Evolutionary conservation across 2,888 invertebrate species (phyloP), one percentile per base, ranked within the genome.

Genomic region (Apodemia zela): DNA sequence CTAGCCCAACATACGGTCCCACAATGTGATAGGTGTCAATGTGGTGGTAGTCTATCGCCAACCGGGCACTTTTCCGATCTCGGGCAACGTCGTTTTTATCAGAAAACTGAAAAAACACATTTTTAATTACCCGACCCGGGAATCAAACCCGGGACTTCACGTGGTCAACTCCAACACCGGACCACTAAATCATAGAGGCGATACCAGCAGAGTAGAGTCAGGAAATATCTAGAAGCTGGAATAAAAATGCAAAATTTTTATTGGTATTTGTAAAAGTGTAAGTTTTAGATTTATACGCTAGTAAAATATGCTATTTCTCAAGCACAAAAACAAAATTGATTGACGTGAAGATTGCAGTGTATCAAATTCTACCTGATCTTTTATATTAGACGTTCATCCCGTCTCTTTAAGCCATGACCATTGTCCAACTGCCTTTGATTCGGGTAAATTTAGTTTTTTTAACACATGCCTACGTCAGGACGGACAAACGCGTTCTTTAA

Each of bases 371-470:
- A 90, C 89, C 89, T 89, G 89, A 81, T 80, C 78, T 77, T 77
- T 84, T 78, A 79, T 78, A 82, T 79, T 78, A 83, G 77, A 80
- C 78, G 78, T 75, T 76, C 76, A 81, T 81, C 81, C 78, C 78
- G 45, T 45, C 45, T 45, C 84, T 79, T 54, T 18, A 18, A 49
- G 54, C 54, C 54, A 54, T 89, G 90, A 91, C 90, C 90, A 89
- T 91, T 91, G 90, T 91, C 91, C 91, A 85, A 89, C 74, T 66
- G 75, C 87, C 82, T 90, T 90, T 87, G 90, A 90, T 90, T 85
- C 84, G 78, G 76, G 73, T 70, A 74, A 70, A 79, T 78, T 81
- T 81, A 80, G 79, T 74, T 75, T 69, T 75, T 72, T 72, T 71
- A 71, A 67, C 71, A 69, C 68, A 72, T 71, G 67, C 77, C 81